Evolutionary conservation across 92 coral and sea anemone genomes (phyloP).

Genomic region (Diadumene lineata): DNA sequence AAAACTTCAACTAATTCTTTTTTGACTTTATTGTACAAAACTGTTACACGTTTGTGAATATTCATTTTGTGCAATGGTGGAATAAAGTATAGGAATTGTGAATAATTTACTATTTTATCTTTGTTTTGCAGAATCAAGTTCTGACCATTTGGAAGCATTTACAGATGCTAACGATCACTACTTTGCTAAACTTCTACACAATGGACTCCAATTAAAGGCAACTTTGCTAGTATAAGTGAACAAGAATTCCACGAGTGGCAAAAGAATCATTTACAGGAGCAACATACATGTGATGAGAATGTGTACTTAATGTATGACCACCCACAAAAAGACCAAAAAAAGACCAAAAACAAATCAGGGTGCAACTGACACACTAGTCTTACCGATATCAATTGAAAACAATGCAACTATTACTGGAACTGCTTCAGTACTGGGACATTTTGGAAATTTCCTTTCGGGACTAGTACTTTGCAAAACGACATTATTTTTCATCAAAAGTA

Average conservation of each 20-base stretch:
- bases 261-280: conserved; percentile 5
- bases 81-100: too few species aligned
- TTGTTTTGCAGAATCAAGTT: too few species aligned
- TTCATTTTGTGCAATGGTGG: too few species aligned
- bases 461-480: too few species aligned
- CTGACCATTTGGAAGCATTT: conserved; percentile 13
- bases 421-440: conserved; percentile 44
- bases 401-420: conserved; percentile 44
- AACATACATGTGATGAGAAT: conserved; percentile 12
- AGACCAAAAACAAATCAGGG: neutral
- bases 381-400: conserved; percentile 49
- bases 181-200: conserved; percentile 11
- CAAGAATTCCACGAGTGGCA: conserved; percentile 32
- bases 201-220: neutral
- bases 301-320: neutral
- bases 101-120: too few species aligned
- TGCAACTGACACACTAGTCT: conserved; percentile 22
- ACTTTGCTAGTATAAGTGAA: conserved; percentile 24
- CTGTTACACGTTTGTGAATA: too few species aligned
- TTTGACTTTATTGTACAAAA: too few species aligned
- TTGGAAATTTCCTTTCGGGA: conserved; percentile 52
- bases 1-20: too few species aligned
- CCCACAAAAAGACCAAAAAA: neutral
- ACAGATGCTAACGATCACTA: conserved; percentile 14
- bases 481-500: too few species aligned